These are phyloP conservation scores for Brachirus orientalis DNA, from an alignment of 2,113 vertebrate species.

Conservation along the genomic window DNA sequence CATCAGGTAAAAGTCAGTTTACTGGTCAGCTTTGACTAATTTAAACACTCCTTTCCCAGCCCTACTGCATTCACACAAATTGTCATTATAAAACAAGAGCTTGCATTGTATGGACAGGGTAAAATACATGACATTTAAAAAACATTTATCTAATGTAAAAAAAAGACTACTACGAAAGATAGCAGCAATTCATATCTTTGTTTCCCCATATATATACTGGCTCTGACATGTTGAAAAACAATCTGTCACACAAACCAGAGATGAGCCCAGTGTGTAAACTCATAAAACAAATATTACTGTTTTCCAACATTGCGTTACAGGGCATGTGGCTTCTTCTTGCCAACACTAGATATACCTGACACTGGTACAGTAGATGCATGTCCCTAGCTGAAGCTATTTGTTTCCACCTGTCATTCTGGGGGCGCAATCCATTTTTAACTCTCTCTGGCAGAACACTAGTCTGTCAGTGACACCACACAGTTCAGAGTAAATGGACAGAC, in stretches of 20 bases:
- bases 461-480: conserved; percentile 56
- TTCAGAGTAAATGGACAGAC: conserved; percentile 56
- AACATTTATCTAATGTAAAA: background rate
- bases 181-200: conserved; percentile 19
- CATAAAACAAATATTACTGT: conserved; percentile 47
- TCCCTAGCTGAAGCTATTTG: conserved; percentile 44
- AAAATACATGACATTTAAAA: background rate
- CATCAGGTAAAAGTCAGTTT: no score
- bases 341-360: conserved; percentile 17
- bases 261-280: conserved; percentile 22
- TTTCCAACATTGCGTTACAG: conserved; percentile 12
- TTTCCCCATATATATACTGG: conserved; percentile 3
- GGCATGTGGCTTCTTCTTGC: conserved; percentile 38
- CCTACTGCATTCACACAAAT: background rate
- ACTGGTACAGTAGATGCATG: conserved; percentile 56
- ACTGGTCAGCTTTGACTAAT: no score
- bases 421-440: conserved; percentile 56
- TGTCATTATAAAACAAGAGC: background rate
- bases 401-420: conserved; percentile 51
- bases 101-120: background rate
- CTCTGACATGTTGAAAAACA: conserved; percentile 37
- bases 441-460: conserved; percentile 46
- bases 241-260: conserved; percentile 36
- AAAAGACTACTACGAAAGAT: conserved; percentile 12
- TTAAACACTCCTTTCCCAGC: no score